Base-by-base conservation (phyloP, 2,113 vertebrate genomes). In the Colinus virginianus region DNA sequence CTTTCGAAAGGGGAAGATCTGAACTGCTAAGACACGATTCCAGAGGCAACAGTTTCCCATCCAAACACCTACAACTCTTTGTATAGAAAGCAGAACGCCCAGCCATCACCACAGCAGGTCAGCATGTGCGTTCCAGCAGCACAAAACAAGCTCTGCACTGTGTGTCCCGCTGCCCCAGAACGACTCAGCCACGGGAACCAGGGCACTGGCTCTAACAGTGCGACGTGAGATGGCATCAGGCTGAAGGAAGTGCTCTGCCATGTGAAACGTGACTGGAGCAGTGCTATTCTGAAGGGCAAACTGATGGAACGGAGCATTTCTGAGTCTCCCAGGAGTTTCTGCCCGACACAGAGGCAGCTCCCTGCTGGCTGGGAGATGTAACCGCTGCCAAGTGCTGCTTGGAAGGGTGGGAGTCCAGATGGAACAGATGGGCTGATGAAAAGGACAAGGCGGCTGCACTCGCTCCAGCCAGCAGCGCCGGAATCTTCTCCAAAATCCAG, bases 391-490 rank as follows among this genome's bases (percentile, higher is more conserved):
- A 84, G 38, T 85, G 61, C 89, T 94, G 85, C 89, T 90, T 71
- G 26, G 51, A 88, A 67, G 76, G 87, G 94, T 58, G 56, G 84
- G 5, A 80, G 87, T 81, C 90, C 93, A 96, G 87, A 96, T 94
- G 91, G 78, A 91, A 80, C 93, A 96, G 93, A 94, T 11, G 17
- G 87, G n/a, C 76, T 83, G 81, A 94, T 88, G 81, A 96, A 94
- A 95, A 95, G 72, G 84, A 95, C 91, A 93, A 96, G 72, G 28
- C 88, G 84, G 68, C 56, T 90, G 76, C 64, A 72, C 75, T 71
- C 19, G 3, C 53, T 94, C 48, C 82, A 95, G 84, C 66, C 3
- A 0, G 45, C 68, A 51, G 85, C 8, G 1, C 66, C 81, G 83
- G 62, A 95, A 91, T 90, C 90, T 75, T 93, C 91, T 69, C 76